A percentile compares a stretch with the other conserved stretches of the same genome.
Conservation (phyloP, 2,797 vertebrate species). For the Dermochelys coriacea region DNA sequence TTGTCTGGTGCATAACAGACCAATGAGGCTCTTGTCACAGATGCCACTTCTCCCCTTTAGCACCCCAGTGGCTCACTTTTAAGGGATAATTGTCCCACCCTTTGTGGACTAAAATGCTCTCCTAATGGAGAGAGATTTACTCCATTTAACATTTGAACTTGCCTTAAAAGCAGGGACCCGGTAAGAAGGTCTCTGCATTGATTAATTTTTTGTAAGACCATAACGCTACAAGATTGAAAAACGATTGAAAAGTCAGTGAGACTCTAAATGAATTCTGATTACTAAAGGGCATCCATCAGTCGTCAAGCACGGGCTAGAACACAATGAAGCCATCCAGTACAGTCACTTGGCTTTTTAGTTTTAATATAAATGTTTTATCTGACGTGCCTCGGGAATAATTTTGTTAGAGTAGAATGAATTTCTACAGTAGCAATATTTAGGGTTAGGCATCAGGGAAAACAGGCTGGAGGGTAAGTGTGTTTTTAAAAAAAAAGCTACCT, state of each 20-base stretch:
- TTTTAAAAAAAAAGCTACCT: accelerated
- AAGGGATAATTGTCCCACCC: neutral
- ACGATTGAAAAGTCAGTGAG: neutral
- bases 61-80: neutral
- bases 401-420: neutral
- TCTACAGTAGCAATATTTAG: neutral
- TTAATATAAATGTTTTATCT: neutral
- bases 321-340: neutral
- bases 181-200: neutral
- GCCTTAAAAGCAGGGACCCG: neutral
- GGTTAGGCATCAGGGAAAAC: neutral
- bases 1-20: constrained; percentile 8
- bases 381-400: accelerated
- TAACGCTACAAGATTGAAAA: neutral
- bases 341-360: neutral
- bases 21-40: neutral
- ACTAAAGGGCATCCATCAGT: neutral
- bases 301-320: neutral
- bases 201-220: neutral
- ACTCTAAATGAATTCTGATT: neutral
- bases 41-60: neutral
- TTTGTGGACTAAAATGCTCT: neutral
- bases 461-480: neutral
- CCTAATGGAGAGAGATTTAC: neutral
- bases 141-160: neutral